phyloP scores from a whole-genome alignment of 2,888 invertebrate genomes.

The Coronaproctus castanopsis region DNA sequence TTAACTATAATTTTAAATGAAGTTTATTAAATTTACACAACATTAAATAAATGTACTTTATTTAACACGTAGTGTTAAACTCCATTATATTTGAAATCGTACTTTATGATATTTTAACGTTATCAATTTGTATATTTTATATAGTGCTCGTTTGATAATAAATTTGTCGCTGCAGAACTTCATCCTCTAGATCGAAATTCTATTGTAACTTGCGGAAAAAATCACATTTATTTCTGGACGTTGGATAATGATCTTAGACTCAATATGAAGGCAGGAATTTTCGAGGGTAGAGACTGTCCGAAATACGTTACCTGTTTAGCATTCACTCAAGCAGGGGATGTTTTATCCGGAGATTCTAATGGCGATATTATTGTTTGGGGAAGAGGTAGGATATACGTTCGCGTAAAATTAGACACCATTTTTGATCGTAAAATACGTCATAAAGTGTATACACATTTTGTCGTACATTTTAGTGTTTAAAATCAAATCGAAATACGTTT shows the following conservation, averaged over 20 bases:
- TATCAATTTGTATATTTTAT: no score
- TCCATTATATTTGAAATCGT: no score
- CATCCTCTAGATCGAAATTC: slow-evolving; percentile 73
- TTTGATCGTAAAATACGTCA: no score
- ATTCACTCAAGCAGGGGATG: slow-evolving; percentile 66
- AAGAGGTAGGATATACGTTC: slow-evolving; percentile 33
- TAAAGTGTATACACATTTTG: no score
- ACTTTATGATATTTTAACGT: no score
- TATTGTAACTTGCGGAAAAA: slow-evolving; percentile 77
- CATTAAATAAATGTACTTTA: no score
- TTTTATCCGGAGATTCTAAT: slow-evolving; percentile 77
- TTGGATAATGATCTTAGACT: slow-evolving; percentile 59
- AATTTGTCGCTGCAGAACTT: slow-evolving; percentile 75
- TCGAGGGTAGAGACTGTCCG: slow-evolving; percentile 68
- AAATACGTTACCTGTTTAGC: slow-evolving; percentile 77
- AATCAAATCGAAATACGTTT: no score
- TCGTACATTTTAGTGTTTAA: no score
- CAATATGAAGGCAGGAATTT: slow-evolving; percentile 68
- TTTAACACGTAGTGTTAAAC: no score
- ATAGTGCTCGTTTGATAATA: slow-evolving; percentile 75
- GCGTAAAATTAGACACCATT: no score
- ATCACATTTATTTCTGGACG: slow-evolving; percentile 79
- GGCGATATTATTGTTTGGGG: slow-evolving; percentile 79
- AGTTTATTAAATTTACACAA: no score
- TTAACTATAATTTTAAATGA: no score